Evolutionary conservation across 2,113 vertebrate genomes (phyloP).

Genomic region (Sphaerodactylus townsendi): DNA sequence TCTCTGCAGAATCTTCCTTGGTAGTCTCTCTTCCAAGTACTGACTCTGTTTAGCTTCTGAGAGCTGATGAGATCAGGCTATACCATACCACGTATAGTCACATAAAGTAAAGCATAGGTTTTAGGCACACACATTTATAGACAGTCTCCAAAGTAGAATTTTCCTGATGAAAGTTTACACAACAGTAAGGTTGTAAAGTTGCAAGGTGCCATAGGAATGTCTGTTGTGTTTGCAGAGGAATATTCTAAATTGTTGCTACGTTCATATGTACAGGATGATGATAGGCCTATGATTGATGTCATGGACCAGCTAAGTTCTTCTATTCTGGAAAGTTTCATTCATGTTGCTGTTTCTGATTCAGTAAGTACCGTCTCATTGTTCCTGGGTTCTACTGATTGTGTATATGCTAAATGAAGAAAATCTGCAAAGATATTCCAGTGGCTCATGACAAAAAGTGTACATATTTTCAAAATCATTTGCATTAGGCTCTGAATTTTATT

Average conservation of each 20-base stretch:
- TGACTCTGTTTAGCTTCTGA: too few species aligned
- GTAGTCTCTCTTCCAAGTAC: too few species aligned
- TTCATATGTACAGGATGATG: constrained; percentile 85
- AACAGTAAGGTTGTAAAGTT: background rate
- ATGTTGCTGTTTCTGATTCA: constrained; percentile 93
- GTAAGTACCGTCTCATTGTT: constrained; percentile 75
- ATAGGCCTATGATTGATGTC: constrained; percentile 97
- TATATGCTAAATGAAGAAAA: constrained; percentile 12
- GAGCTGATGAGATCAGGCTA: too few species aligned
- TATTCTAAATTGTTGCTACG: constrained; percentile 36
- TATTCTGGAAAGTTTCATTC: constrained; percentile 96
- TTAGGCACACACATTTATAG: background rate
- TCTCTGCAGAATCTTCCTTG: too few species aligned
- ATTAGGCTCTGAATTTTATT: background rate
- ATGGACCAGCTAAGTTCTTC: constrained; percentile 97
- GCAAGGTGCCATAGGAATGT: background rate
- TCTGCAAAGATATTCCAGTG: background rate
- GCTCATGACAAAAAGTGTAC: background rate
- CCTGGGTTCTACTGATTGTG: background rate
- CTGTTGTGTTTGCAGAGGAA: constrained; percentile 13
- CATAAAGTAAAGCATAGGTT: background rate
- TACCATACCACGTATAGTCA: too few species aligned
- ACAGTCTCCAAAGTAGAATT: background rate
- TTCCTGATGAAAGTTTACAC: background rate
- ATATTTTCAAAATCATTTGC: background rate